Evolutionary conservation across 2,113 vertebrate species (phyloP), one percentile per base, ranked within the genome.

Genomic region (Prinia subflava): DNA sequence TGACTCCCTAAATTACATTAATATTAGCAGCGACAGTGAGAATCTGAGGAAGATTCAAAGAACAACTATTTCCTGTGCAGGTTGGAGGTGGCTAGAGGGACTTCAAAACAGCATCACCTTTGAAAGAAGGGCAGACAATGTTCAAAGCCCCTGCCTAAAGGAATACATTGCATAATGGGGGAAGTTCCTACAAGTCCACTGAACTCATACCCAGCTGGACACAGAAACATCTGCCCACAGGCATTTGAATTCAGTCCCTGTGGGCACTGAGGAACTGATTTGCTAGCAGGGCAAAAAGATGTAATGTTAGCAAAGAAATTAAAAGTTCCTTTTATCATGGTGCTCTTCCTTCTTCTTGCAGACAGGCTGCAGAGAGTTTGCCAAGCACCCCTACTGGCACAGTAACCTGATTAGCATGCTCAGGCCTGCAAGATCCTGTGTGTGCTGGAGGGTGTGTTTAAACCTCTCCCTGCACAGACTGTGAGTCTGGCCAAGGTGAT

Each of bases 401-500:
- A 28, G 12, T 73, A 74, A 80, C 55, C 63, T 69, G 46, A 53
- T 24, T 25, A 69, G 46, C 94, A 7, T 62, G 94, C 80, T 94
- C 39, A 69, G 83, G 41, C 94, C 76, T 90, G 96, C 76, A 86
- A 46, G 76, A 86, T 53, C 37, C 50, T 64, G 12, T n/a, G 11
- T 65, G 53, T 37, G 83, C 76, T 83, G 37, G 27, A 88, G 68
- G 80, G 46, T 77, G 31, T 90, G n/a, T 83, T 91, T 78, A 75
- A 89, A 30, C 42, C 42, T 95, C 74, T 81, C 68, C 80, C 87
- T 70, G 47, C 37, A 76, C 55, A 95, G 91, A 94, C 89, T 76
- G 2, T n/a, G 37, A 88, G 94, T 92, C 94, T 95, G 86, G 91
- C 83, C 93, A 96, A 95, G 59, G 83, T 10, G 30, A 74, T 57